Conservation (phyloP, 2,113 vertebrate genomes). For the Saguinus imperator region DNA sequence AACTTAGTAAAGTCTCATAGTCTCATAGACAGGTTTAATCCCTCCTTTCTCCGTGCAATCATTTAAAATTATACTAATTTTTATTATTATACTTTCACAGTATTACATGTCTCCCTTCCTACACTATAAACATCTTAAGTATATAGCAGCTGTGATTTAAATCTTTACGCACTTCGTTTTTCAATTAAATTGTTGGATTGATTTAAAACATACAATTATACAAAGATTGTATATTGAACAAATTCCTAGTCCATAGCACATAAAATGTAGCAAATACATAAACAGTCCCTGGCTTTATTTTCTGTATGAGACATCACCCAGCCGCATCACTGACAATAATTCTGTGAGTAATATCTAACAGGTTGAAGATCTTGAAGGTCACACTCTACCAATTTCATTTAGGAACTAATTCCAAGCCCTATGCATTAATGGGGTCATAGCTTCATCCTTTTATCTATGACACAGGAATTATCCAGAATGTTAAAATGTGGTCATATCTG, state of each 20-base stretch:
- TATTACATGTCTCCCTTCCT: neutral
- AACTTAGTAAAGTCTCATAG: neutral
- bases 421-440: neutral
- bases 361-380: neutral
- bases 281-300: neutral
- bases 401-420: neutral
- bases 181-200: neutral
- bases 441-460: neutral
- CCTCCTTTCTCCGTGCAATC: neutral
- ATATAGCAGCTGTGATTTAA: neutral
- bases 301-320: neutral
- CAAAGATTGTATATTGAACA: neutral
- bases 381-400: neutral
- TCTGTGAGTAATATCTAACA: neutral
- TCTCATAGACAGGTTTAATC: neutral
- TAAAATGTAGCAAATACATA: neutral
- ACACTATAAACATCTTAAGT: neutral
- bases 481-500: neutral
- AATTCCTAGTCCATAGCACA: neutral
- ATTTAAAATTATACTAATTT: neutral
- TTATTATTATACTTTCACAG: neutral
- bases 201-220: constrained; percentile 4
- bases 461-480: neutral
- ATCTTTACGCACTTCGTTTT: neutral
- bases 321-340: neutral